These are phyloP conservation scores for Dicyrtoma fusca DNA, from an alignment of 2,888 invertebrate species.

Conservation along the genomic window DNA sequence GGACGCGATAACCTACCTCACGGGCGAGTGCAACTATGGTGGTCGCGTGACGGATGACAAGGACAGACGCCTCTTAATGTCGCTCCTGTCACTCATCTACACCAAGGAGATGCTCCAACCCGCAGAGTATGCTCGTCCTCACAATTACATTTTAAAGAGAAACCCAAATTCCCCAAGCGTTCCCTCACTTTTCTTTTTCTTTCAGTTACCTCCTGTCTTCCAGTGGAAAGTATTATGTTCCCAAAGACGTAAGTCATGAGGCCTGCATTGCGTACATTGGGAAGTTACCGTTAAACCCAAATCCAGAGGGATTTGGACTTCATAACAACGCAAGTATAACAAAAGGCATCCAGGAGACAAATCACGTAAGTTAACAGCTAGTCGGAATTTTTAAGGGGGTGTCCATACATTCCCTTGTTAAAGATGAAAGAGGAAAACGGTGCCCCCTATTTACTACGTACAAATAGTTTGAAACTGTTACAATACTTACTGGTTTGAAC, in stretches of 20 bases:
- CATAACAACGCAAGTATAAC: constrained; percentile 90
- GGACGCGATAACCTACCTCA: constrained; percentile 84
- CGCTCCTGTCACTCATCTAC: constrained; percentile 20
- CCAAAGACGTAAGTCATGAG: constrained; percentile 30
- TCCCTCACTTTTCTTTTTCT: too few species aligned
- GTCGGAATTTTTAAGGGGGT: too few species aligned
- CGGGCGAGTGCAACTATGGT: constrained; percentile 95
- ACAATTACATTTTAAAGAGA: neutral
- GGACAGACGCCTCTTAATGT: constrained; percentile 67
- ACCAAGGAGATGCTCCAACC: neutral
- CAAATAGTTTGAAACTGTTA: too few species aligned
- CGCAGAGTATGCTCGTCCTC: neutral
- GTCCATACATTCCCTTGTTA: too few species aligned
- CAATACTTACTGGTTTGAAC: too few species aligned
- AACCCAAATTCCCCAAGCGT: too few species aligned
- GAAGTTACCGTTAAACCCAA: constrained; percentile 74
- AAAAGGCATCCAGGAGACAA: constrained; percentile 86
- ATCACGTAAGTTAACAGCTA: constrained; percentile 71
- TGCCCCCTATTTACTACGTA: too few species aligned
- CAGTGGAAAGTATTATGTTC: constrained; percentile 42
- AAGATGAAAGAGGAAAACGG: too few species aligned
- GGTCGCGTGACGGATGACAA: constrained; percentile 91
- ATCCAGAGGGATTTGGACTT: constrained; percentile 88
- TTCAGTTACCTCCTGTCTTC: constrained; percentile 42
- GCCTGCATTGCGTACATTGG: constrained; percentile 39